Conservation (phyloP, 1,140 invertebrate genomes). For the Sitophilus oryzae region DNA sequence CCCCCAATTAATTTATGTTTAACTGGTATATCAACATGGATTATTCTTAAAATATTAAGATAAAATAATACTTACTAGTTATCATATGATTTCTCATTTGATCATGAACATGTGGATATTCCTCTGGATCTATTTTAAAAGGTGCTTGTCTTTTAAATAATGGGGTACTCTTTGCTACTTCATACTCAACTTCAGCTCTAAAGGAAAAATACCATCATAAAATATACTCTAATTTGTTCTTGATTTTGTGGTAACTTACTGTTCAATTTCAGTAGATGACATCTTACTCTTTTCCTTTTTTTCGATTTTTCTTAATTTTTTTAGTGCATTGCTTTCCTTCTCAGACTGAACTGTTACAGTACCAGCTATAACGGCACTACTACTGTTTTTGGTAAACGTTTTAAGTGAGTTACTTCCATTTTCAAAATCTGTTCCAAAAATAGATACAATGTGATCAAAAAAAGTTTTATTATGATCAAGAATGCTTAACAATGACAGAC, state of each 20-base stretch:
- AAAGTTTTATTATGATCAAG: not conserved
- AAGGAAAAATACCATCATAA: slow-evolving; percentile 25
- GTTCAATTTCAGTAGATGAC: slow-evolving; percentile 17
- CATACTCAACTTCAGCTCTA: slow-evolving; percentile 29
- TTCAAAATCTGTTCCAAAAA: slow-evolving; percentile 4
- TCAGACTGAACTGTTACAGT: slow-evolving; percentile 74
- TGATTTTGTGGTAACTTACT: slow-evolving; percentile 16
- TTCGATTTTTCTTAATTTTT: slow-evolving; percentile 82
- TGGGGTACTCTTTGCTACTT: slow-evolving; percentile 26
- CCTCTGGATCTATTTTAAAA: slow-evolving; percentile 20
- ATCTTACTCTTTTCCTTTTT: slow-evolving; percentile 55
- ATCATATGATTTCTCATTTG: slow-evolving; percentile 30
- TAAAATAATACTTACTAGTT: slow-evolving; percentile 25
- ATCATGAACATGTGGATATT: slow-evolving; percentile 35
- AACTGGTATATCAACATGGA: too few relatives aligned
- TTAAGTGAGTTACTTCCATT: slow-evolving; percentile 1
- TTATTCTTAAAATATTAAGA: not conserved
- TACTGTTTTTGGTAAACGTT: slow-evolving; percentile 14
- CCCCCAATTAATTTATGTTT: too few relatives aligned
- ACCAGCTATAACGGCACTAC: slow-evolving; percentile 28
- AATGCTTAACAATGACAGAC: too few relatives aligned
- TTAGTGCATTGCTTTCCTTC: slow-evolving; percentile 73
- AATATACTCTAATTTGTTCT: not conserved
- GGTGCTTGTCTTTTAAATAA: slow-evolving; percentile 27
- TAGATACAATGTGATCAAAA: not conserved